Conservation (phyloP, 2,888 invertebrate genomes). For the Panopea generosa region DNA sequence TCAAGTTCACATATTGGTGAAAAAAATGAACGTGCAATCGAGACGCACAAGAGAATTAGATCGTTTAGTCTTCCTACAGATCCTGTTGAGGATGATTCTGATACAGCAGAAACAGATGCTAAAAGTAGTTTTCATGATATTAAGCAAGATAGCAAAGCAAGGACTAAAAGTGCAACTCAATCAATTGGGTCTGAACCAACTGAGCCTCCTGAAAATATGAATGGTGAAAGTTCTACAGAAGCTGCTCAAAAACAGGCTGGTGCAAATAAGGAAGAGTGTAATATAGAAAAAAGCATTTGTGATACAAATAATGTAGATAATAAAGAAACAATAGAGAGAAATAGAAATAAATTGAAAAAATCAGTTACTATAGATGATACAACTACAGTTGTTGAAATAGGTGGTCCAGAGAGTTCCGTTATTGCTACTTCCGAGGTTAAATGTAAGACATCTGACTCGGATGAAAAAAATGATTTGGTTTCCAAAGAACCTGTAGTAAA, state of each 20-base stretch:
- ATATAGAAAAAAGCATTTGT: conserved; percentile 38
- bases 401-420: conserved; percentile 27
- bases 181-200: no score
- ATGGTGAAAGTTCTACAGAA: conserved; percentile 6
- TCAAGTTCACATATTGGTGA: conserved; percentile 30
- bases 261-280: conserved; percentile 12
- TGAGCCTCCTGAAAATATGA: neutral
- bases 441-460: no score
- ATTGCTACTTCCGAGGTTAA: conserved; percentile 14
- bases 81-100: conserved; percentile 45
- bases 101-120: conserved; percentile 39
- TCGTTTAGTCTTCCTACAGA: conserved; percentile 57
- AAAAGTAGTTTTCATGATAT: conserved; percentile 41
- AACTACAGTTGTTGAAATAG: conserved; percentile 54
- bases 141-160: conserved; percentile 60
- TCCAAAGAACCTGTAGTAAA: neutral
- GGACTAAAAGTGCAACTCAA: conserved; percentile 43
- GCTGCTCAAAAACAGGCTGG: conserved; percentile 21
- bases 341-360: conserved; percentile 53
- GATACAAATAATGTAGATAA: conserved; percentile 36
- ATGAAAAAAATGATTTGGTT: neutral
- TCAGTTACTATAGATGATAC: conserved; percentile 70
- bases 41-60: conserved; percentile 52
- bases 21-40: conserved; percentile 46
- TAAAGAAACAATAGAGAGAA: conserved; percentile 23